Evolutionary conservation across 2,888 invertebrate species (phyloP), one percentile per base, ranked within the genome.

Genomic region (Drosophila mayaguana): DNA sequence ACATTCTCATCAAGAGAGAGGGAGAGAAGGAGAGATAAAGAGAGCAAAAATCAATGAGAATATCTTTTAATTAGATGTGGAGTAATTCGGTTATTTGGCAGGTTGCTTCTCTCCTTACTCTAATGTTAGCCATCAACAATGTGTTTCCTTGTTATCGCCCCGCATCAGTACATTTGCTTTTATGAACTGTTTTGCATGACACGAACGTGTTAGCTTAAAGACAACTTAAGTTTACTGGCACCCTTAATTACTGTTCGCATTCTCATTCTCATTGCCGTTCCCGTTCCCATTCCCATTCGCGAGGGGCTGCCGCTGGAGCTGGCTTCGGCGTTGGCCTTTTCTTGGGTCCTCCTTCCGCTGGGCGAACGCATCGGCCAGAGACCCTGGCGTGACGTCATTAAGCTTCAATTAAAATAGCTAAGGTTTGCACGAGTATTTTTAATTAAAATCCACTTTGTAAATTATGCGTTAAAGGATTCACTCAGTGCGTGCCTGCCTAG

Each of bases 381-480:
- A 62, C 66, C 63, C 63, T 66, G 74, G 67, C 77, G 62, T 79
- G 76, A 87, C 81, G 90, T 87, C 88, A 88, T 88, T 90, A 81
- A 64, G 81, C 88, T 78, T 81, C 88, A 90, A 88, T 88, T 88
- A 84, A 90, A 89, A 89, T 85, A 88, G 89, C 88, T 85, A 75
- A 78, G 90, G 83, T 81, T 86, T 78, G 84, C 84, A 79, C 75
- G 81, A 84, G 84, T 80, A 89, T 90, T 88, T 88, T 88, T 88
- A 88, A 88, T 88, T 88, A 88, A 88, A 88, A 81, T 90, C 81
- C 83, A 88, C 83, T 88, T 85, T 82, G 90, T 90, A 75, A 88
- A 84, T 90, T 89, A 87, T 87, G 83, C 86, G 81, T 66, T 80
- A 66, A 76, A 69, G 80, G 80, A 78, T 80, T 87, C 69, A 55